Evolutionary conservation across 2,113 vertebrate genomes (phyloP).

Genomic region (Gallinago undulata): DNA sequence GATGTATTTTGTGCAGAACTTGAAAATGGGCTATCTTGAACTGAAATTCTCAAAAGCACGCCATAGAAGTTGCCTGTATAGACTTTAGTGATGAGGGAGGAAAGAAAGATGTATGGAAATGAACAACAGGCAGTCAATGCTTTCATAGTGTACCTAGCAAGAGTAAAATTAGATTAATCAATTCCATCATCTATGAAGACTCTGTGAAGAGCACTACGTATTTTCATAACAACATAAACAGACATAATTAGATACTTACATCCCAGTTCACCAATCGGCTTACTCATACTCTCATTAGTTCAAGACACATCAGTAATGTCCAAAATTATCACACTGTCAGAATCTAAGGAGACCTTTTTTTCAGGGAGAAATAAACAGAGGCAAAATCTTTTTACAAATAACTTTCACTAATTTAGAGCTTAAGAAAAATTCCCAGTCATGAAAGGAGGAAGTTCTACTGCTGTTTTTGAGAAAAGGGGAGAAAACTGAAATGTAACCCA

Average conservation of each 20-base stretch:
- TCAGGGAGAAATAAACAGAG: not conserved
- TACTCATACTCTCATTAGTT: not conserved
- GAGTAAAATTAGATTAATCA: not conserved
- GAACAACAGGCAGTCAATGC: not conserved
- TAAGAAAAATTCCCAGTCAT: not conserved
- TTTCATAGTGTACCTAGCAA: not conserved
- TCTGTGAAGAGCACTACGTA: not conserved
- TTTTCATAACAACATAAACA: not conserved
- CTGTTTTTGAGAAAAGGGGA: not conserved
- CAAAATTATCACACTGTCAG: not conserved
- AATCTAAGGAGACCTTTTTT: not conserved
- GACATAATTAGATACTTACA: not conserved
- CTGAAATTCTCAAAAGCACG: not conserved
- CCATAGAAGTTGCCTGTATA: not conserved
- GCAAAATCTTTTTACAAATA: not conserved
- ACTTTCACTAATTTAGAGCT: not conserved
- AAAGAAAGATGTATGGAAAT: not conserved
- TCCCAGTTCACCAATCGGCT: not conserved
- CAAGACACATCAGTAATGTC: not conserved
- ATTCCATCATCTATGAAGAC: not conserved
- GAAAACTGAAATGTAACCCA: not conserved
- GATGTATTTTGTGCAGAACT: not conserved
- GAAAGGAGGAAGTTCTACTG: not conserved
- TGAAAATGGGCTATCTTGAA: not conserved
- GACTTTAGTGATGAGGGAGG: not conserved